phyloP scores from a whole-genome alignment of 2,888 invertebrate species.

The Hirtodrosophila alboralis region DNA sequence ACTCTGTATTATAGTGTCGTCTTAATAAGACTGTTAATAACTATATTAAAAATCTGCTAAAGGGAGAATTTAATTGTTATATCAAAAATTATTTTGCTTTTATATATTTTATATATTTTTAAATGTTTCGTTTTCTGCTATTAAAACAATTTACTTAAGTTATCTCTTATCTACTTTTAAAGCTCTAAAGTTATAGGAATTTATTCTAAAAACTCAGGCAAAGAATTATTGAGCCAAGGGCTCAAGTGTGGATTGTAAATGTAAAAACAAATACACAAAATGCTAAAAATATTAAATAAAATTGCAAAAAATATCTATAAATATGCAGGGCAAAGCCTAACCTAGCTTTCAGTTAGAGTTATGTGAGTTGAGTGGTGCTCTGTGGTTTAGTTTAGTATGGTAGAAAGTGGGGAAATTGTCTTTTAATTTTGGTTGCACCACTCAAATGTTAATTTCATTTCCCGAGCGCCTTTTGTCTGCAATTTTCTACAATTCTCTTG shows the following conservation, averaged over 20 bases:
- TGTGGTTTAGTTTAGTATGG: constrained; percentile 6
- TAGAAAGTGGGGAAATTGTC: constrained; percentile 15
- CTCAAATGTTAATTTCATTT: constrained; percentile 80
- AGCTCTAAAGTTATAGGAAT: too few relatives aligned
- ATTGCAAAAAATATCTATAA: constrained; percentile 61
- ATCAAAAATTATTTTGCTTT: too few relatives aligned
- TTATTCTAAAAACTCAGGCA: constrained; percentile 31
- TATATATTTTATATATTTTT: too few relatives aligned
- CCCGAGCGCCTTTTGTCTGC: constrained; percentile 75
- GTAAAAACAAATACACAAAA: constrained; percentile 22
- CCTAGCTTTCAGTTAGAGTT: constrained; percentile 25
- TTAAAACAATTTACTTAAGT: too few relatives aligned
- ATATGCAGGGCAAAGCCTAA: constrained; percentile 43
- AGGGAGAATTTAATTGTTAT: too few relatives aligned
- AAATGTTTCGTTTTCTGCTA: too few relatives aligned
- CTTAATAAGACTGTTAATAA: too few relatives aligned
- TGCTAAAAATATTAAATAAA: constrained; percentile 53
- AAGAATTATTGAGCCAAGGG: too few relatives aligned
- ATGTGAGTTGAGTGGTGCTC: constrained; percentile 28
- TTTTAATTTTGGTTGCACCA: constrained; percentile 74
- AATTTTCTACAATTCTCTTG: constrained; percentile 17
- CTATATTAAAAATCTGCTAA: too few relatives aligned
- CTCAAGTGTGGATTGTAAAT: too few relatives aligned
- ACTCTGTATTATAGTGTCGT: too few relatives aligned
- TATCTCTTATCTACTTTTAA: too few relatives aligned